These are phyloP conservation scores for Melanostoma scalare DNA, from an alignment of 2,888 invertebrate species.

Conservation along the genomic window DNA sequence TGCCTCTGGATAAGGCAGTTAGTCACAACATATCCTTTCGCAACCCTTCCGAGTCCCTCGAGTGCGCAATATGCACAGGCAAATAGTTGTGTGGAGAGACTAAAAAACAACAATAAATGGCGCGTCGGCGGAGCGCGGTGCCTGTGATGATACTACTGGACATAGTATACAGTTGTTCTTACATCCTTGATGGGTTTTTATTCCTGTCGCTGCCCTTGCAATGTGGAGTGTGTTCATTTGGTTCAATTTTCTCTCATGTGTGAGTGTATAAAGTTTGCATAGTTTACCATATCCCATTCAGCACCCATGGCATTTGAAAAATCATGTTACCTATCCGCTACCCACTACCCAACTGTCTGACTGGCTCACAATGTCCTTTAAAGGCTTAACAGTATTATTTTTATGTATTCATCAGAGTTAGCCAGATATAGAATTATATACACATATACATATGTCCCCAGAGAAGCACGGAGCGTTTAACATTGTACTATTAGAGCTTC, in stretches of 20 bases:
- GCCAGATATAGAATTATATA: neutral
- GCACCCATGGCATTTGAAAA: constrained; percentile 20
- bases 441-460: constrained; percentile 1
- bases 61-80: constrained; percentile 39
- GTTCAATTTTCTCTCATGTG: constrained; percentile 24
- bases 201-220: constrained; percentile 5
- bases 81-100: constrained; percentile 46
- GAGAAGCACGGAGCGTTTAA: constrained; percentile 38
- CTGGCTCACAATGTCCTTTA: constrained; percentile 24
- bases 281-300: constrained; percentile 13
- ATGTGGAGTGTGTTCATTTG: constrained; percentile 41
- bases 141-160: neutral
- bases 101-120: constrained; percentile 47
- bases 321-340: constrained; percentile 16
- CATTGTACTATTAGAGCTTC: constrained; percentile 41
- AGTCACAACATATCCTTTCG: constrained; percentile 34
- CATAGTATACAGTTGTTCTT: constrained; percentile 24
- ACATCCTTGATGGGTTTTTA: constrained; percentile 42
- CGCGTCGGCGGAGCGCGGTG: constrained; percentile 27
- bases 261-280: constrained; percentile 39
- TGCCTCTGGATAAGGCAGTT: constrained; percentile 22
- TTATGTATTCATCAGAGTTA: constrained; percentile 50
- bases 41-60: constrained; percentile 1
- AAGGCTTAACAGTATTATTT: constrained; percentile 64
- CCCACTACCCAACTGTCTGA: neutral